Percentiles rank a stretch among this genome's conserved stretches.
Evolutionary conservation across 2,888 invertebrate species (phyloP).

Genomic region (Schizotus pectinicornis): DNA sequence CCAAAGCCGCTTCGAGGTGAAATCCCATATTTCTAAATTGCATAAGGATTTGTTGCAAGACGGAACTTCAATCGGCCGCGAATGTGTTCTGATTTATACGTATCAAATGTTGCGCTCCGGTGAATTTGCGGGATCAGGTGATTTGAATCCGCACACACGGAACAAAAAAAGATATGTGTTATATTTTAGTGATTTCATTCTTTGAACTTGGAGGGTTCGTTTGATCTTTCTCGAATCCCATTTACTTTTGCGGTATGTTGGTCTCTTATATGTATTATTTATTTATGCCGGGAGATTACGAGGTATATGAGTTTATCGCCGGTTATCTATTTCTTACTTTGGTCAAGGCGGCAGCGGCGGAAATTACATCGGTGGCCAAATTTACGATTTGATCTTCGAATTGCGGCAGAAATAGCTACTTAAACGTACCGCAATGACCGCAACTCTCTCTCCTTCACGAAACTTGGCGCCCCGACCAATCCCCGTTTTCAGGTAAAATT

Average conservation of each 20-base stretch:
- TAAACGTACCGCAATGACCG: too few relatives aligned
- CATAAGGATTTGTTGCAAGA: conserved; percentile 1
- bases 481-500: too few relatives aligned
- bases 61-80: conserved; percentile 16
- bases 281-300: conserved; percentile 22
- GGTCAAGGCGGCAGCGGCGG: too few relatives aligned
- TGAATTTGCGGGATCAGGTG: conserved; percentile 52
- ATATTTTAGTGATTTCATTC: conserved; percentile 39
- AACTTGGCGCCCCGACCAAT: too few relatives aligned
- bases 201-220: conserved; percentile 38
- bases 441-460: too few relatives aligned
- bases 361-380: too few relatives aligned
- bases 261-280: conserved; percentile 23
- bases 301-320: conserved; percentile 5
- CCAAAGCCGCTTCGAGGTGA: too few relatives aligned
- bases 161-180: conserved; percentile 39
- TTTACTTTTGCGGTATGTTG: conserved; percentile 19
- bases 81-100: conserved; percentile 47
- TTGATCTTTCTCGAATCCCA: conserved; percentile 23
- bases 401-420: too few relatives aligned
- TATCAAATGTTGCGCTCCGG: conserved; percentile 51
- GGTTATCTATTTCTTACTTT: conserved; percentile 9
- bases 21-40: too few relatives aligned
- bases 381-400: too few relatives aligned
- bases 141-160: conserved; percentile 46